A percentile compares a stretch with the other conserved stretches of the same genome.
Evolutionary conservation across 2,888 invertebrate species (phyloP).

Genomic region (Anthrax anthrax): DNA sequence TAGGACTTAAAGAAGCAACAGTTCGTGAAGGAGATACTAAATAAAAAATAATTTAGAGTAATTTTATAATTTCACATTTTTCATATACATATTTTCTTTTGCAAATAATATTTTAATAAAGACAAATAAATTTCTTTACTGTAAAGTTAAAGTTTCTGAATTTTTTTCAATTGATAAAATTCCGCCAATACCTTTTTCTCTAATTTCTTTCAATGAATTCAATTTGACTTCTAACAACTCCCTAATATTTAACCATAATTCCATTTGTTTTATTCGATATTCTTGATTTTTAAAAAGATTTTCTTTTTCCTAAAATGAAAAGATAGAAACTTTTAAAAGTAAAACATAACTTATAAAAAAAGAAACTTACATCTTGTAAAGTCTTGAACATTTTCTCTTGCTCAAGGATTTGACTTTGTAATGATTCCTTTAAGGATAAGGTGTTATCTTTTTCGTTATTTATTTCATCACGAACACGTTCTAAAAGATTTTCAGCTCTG

Average conservation of each 20-base stretch:
- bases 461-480: constrained; percentile 13
- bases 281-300: constrained; percentile 11
- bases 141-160: constrained; percentile 16
- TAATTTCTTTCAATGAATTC: constrained; percentile 12
- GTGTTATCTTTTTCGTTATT: constrained; percentile 4
- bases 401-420: constrained; percentile 15
- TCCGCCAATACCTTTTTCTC: constrained; percentile 13
- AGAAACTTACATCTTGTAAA: constrained; percentile 11
- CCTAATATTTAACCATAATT: constrained; percentile 14
- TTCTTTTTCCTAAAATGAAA: constrained; percentile 12
- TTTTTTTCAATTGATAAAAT: constrained; percentile 14
- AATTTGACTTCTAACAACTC: constrained; percentile 14
- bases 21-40: neutral
- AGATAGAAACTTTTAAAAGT: neutral
- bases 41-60: neutral
- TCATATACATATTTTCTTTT: no score
- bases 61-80: no score
- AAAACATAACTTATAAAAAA: neutral
- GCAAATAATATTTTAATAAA: no score
- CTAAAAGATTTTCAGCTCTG: constrained; percentile 13
- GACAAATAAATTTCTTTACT: no score
- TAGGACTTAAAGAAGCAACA: constrained; percentile 31
- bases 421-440: constrained; percentile 12
- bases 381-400: constrained; percentile 11
- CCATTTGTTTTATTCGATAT: constrained; percentile 11